Evolutionary conservation across 2,888 invertebrate species (phyloP).

Genomic region (Erebia epiphron): DNA sequence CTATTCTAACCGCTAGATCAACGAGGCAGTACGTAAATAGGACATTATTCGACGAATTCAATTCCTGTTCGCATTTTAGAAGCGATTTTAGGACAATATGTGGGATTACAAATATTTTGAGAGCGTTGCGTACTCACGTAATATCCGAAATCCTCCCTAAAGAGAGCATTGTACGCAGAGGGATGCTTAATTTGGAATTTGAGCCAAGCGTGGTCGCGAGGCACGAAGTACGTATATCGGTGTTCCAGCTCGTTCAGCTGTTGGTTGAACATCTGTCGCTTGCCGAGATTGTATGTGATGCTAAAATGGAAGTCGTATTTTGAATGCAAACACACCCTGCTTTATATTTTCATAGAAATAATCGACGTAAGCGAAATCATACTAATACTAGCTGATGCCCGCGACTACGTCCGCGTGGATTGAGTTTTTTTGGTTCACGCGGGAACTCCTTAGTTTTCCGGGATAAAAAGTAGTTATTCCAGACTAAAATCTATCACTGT

Average conservation of each 20-base stretch:
- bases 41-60: too few relatives aligned
- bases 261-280: conserved; percentile 89
- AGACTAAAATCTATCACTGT: too few relatives aligned
- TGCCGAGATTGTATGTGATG: conserved; percentile 89
- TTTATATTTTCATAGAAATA: conserved; percentile 1
- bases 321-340: conserved; percentile 19
- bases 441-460: too few relatives aligned
- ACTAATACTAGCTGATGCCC: too few relatives aligned
- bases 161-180: conserved; percentile 92
- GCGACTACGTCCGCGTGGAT: too few relatives aligned
- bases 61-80: not conserved
- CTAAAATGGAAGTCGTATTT: conserved; percentile 69
- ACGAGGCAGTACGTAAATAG: too few relatives aligned
- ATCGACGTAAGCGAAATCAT: not conserved
- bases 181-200: conserved; percentile 89
- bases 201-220: conserved; percentile 94
- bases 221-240: conserved; percentile 95
- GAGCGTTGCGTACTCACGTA: conserved; percentile 81
- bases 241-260: conserved; percentile 89
- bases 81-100: not conserved
- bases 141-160: conserved; percentile 90
- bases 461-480: too few relatives aligned
- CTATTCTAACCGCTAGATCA: too few relatives aligned
- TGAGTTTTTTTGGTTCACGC: too few relatives aligned
- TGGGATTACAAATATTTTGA: not conserved